phyloP scores from a whole-genome alignment of 1,140 invertebrate species.

The Trichonephila clavata region DNA sequence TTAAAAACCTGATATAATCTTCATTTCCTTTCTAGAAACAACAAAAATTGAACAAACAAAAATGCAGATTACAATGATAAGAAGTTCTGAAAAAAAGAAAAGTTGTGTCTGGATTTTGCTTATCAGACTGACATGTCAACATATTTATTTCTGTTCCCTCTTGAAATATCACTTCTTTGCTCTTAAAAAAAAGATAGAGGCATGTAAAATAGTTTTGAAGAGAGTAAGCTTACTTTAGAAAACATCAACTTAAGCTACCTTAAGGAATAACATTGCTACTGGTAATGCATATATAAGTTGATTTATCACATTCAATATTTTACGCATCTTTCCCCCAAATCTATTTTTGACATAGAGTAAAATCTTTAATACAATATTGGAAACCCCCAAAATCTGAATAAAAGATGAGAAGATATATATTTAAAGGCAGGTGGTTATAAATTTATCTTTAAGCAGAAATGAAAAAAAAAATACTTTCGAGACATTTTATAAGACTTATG shows the following conservation, averaged over 20 bases:
- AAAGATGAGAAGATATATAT: neutral
- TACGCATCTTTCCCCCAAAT: neutral
- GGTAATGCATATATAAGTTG: neutral
- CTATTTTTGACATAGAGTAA: neutral
- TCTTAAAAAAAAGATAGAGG: neutral
- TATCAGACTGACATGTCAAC: neutral
- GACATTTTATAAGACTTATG: neutral
- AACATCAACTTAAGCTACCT: neutral
- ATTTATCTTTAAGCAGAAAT: neutral
- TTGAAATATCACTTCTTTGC: neutral
- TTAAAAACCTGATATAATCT: neutral
- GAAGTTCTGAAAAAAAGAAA: neutral
- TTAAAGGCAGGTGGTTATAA: neutral
- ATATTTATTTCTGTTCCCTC: neutral
- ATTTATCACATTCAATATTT: slow-evolving; percentile 29
- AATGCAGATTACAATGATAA: neutral
- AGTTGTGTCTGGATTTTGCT: neutral
- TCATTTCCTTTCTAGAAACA: neutral
- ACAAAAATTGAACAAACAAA: neutral
- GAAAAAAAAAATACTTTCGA: neutral
- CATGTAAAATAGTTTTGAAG: neutral
- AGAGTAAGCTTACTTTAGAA: neutral
- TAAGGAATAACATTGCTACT: neutral
- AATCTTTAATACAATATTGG: neutral
- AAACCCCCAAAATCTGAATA: neutral